A percentile compares a stretch with the other conserved stretches of the same genome.
Conservation (phyloP, 2,888 invertebrate species). For the Mycalesis mineus region DNA sequence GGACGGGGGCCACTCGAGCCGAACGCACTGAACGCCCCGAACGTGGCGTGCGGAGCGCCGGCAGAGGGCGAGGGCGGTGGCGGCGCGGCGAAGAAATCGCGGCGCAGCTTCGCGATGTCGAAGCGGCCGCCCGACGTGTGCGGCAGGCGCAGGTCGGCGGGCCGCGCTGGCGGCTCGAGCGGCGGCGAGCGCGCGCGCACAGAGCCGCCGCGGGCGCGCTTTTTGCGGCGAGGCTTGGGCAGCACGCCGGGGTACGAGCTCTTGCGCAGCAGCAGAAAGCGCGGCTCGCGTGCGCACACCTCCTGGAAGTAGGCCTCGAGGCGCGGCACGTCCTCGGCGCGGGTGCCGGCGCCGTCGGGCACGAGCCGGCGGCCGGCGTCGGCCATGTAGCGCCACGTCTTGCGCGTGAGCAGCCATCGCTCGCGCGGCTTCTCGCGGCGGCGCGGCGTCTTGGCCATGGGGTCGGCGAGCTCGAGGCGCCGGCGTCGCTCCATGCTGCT, state of each 20-base stretch:
- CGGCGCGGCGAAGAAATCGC: constrained; percentile 81
- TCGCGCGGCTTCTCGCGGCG: constrained; percentile 82
- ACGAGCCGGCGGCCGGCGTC: constrained; percentile 91
- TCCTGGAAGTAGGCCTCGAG: constrained; percentile 92
- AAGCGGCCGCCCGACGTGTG: constrained; percentile 81
- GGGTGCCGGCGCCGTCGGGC: constrained; percentile 87
- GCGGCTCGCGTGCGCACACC: constrained; percentile 86
- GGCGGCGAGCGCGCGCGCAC: constrained; percentile 82
- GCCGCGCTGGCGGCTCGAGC: constrained; percentile 77
- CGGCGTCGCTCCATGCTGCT: constrained; percentile 46
- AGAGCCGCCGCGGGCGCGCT: constrained; percentile 81
- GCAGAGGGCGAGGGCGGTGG: constrained; percentile 50
- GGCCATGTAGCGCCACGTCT: constrained; percentile 96
- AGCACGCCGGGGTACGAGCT: constrained; percentile 88
- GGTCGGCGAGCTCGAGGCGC: constrained; percentile 64
- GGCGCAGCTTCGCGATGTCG: constrained; percentile 82
- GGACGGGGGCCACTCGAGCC: constrained; percentile 50
- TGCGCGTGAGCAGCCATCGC: constrained; percentile 91
- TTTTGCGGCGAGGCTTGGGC: constrained; percentile 76
- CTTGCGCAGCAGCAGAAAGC: constrained; percentile 89
- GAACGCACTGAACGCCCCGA: constrained; percentile 48
- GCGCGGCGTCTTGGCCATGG: constrained; percentile 70
- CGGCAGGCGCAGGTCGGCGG: constrained; percentile 67
- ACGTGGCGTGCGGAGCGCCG: constrained; percentile 27
- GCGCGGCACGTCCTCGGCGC: constrained; percentile 86